Percentiles rank a stretch among this genome's conserved stretches.
These are phyloP conservation scores for Eriosoma lanigerum DNA, from an alignment of 1,140 invertebrate species.

Conservation along the genomic window DNA sequence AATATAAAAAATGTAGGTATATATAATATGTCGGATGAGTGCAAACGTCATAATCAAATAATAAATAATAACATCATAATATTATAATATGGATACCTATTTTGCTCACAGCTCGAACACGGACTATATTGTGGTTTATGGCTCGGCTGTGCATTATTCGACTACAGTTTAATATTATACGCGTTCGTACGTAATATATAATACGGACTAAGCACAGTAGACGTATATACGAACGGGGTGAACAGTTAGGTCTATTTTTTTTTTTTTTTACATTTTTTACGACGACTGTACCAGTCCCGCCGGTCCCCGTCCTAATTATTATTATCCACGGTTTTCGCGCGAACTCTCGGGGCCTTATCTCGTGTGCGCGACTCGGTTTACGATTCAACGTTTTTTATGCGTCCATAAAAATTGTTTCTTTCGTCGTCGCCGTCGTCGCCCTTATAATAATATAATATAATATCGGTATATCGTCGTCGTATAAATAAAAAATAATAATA, in stretches of 20 bases:
- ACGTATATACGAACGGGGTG: neutral
- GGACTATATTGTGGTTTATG: neutral
- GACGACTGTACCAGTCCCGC: neutral
- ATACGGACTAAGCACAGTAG: neutral
- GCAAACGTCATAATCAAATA: no score
- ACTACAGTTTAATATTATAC: neutral
- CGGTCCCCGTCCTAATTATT: neutral
- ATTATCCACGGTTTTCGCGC: neutral
- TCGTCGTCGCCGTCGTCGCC: neutral
- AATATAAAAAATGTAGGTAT: no score
- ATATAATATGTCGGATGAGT: no score
- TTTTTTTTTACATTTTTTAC: constrained; percentile 7
- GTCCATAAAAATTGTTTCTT: constrained; percentile 13
- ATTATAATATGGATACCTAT: neutral
- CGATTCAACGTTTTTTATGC: constrained; percentile 23
- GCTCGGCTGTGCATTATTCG: neutral
- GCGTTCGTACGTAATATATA: no score
- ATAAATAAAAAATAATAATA: no score
- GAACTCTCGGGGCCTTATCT: neutral
- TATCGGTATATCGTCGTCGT: no score
- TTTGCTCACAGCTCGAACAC: neutral
- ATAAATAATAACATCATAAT: no score
- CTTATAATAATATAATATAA: no score
- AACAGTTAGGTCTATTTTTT: neutral
- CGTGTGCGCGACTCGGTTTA: neutral